A percentile compares a stretch with the other conserved stretches of the same genome.
These are phyloP conservation scores for Congeria kusceri DNA, from an alignment of 2,888 invertebrate species.

Conservation along the genomic window DNA sequence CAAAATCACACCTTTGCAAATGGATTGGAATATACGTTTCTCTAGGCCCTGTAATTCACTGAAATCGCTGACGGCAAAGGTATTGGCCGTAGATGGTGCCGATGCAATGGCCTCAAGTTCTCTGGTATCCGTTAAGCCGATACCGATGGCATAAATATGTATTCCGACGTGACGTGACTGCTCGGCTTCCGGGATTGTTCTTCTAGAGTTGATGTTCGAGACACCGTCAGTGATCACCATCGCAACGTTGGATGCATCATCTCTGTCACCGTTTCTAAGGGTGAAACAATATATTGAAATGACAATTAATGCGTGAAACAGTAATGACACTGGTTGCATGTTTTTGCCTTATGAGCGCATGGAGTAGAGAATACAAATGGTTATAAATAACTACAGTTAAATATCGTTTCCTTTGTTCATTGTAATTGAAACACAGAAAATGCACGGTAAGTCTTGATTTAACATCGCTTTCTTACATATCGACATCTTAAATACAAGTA, in stretches of 20 bases:
- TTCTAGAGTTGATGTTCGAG: conserved; percentile 79
- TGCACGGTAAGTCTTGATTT: no score
- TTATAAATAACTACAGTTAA: no score
- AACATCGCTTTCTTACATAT: no score
- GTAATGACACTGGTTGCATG: no score
- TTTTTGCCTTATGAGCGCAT: no score
- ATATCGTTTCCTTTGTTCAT: no score
- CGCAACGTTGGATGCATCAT: conserved; percentile 76
- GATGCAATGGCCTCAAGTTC: conserved; percentile 80
- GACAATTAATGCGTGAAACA: no score
- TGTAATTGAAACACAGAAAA: no score
- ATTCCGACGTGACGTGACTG: conserved; percentile 72
- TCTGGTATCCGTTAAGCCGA: conserved; percentile 75
- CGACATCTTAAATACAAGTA: no score
- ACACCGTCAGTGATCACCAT: conserved; percentile 82
- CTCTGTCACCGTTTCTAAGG: conserved; percentile 76
- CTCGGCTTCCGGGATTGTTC: conserved; percentile 76
- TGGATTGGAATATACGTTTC: conserved; percentile 61
- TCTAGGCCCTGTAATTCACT: conserved; percentile 70
- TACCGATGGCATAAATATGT: conserved; percentile 78
- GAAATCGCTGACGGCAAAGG: conserved; percentile 75
- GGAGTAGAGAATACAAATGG: no score
- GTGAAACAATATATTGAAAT: background rate
- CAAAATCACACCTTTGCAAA: conserved; percentile 66
- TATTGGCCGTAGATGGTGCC: conserved; percentile 69